These are phyloP conservation scores for Ovibos moschatus DNA, from an alignment of 2,113 vertebrate genomes.

Conservation along the genomic window DNA sequence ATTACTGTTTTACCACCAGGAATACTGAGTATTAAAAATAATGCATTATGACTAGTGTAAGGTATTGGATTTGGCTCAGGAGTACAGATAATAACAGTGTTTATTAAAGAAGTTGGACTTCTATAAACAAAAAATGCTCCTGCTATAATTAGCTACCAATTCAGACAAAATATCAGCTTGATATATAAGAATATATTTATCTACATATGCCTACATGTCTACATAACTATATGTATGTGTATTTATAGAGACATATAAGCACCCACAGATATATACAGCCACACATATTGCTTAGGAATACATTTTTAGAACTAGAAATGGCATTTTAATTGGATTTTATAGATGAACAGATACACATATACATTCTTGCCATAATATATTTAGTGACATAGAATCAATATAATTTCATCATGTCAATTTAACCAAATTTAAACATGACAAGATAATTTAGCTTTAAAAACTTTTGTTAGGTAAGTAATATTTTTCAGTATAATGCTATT, in stretches of 20 bases:
- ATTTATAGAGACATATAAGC: neutral
- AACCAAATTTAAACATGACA: neutral
- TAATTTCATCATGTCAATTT: neutral
- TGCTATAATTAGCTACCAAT: constrained; percentile 5
- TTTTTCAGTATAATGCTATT: neutral
- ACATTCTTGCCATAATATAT: neutral
- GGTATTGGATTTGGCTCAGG: constrained; percentile 22
- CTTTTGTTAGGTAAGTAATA: neutral
- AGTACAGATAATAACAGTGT: neutral
- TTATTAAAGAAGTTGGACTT: constrained; percentile 50
- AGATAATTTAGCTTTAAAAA: neutral
- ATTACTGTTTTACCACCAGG: neutral
- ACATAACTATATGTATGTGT: neutral
- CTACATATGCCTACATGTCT: neutral
- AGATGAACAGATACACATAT: neutral
- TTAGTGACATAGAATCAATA: neutral
- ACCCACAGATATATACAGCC: neutral
- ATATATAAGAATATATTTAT: neutral
- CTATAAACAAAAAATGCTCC: neutral
- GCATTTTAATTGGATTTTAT: neutral
- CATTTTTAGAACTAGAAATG: neutral
- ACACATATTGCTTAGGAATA: neutral
- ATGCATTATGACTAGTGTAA: constrained; percentile 41
- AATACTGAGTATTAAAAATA: constrained; percentile 66
- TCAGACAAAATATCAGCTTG: neutral